A percentile compares a stretch with the other conserved stretches of the same genome.
These are phyloP conservation scores for Aleiodes leptofemur DNA, from an alignment of 2,888 invertebrate species.

Conservation along the genomic window DNA sequence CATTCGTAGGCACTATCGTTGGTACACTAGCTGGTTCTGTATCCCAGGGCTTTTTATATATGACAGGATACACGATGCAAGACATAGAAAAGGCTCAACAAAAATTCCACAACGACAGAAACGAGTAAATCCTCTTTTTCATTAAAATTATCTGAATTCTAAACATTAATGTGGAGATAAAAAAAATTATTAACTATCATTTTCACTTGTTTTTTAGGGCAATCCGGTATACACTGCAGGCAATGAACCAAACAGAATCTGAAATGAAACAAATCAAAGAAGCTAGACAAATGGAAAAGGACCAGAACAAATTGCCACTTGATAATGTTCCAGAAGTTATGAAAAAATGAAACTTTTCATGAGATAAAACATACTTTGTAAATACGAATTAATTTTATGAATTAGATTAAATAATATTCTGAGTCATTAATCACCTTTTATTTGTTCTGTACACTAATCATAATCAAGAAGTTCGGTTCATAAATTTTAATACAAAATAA, in stretches of 20 bases:
- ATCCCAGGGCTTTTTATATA: constrained; percentile 78
- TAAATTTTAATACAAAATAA: constrained; percentile 42
- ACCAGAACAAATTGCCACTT: not conserved
- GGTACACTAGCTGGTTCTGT: constrained; percentile 80
- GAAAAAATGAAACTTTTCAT: not conserved
- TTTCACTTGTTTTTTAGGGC: too few species aligned
- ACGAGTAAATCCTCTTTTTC: constrained; percentile 64
- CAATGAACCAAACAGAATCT: not conserved
- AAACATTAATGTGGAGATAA: too few species aligned
- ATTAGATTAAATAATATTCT: constrained; percentile 40
- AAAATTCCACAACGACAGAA: constrained; percentile 76
- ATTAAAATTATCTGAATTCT: too few species aligned
- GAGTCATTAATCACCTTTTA: not conserved
- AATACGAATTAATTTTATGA: constrained; percentile 27
- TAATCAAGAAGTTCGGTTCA: not conserved
- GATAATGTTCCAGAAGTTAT: not conserved
- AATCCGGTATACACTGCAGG: too few species aligned
- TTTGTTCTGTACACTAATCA: constrained; percentile 14
- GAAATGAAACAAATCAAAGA: not conserved
- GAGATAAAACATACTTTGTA: constrained; percentile 22
- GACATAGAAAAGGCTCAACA: constrained; percentile 77
- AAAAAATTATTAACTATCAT: too few species aligned
- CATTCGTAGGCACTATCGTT: constrained; percentile 79
- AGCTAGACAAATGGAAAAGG: not conserved
- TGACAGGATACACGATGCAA: constrained; percentile 80